Evolutionary conservation across 2,113 vertebrate species (phyloP).

Genomic region (Edolisoma coerulescens): DNA sequence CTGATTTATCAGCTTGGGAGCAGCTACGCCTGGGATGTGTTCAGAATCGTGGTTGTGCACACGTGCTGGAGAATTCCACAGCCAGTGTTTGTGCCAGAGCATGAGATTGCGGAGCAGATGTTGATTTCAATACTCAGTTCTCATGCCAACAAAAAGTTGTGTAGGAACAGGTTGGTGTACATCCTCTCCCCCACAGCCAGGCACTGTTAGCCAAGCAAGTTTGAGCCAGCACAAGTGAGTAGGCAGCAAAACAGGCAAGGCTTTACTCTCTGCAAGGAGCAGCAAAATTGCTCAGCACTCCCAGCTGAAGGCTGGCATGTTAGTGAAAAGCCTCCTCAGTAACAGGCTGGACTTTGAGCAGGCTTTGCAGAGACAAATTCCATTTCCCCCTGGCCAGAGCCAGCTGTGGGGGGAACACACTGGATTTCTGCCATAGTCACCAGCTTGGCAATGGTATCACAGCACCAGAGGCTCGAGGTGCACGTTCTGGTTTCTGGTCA

Average conservation of each 20-base stretch:
- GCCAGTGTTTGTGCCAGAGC: neutral
- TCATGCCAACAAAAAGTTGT: neutral
- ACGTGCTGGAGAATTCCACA: neutral
- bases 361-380: conserved; percentile 28
- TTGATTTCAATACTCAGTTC: neutral
- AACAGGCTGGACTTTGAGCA: conserved; percentile 20
- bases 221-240: neutral
- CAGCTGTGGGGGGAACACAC: neutral
- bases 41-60: neutral
- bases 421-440: neutral
- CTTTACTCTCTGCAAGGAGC: neutral
- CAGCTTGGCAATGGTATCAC: neutral
- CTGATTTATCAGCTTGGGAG: neutral
- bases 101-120: neutral
- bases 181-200: neutral
- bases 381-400: neutral
- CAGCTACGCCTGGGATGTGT: neutral
- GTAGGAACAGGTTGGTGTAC: conserved; percentile 22
- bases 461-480: neutral
- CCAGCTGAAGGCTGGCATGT: neutral
- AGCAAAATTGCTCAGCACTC: neutral
- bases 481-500: neutral
- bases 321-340: neutral
- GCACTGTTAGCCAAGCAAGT: neutral
- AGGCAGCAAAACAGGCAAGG: conserved; percentile 3